Percentiles rank a stretch among this genome's conserved stretches.
These are phyloP conservation scores for Malachius bipustulatus DNA, from an alignment of 2,888 invertebrate species.

Conservation along the genomic window DNA sequence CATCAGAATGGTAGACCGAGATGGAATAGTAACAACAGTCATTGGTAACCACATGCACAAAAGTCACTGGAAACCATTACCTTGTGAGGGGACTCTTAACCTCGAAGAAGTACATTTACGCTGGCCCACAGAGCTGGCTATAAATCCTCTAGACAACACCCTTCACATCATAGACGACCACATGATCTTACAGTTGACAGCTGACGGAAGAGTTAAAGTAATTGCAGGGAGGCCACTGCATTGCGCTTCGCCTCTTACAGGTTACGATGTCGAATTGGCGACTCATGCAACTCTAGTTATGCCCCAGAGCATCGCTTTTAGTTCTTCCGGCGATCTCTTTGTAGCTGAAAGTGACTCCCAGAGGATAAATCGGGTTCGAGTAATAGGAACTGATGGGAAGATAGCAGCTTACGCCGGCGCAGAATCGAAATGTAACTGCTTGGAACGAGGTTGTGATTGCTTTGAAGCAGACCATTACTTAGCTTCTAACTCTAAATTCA, in stretches of 20 bases:
- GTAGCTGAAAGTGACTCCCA: conserved; percentile 95
- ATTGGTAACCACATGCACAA: conserved; percentile 90
- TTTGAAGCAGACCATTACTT: conserved; percentile 85
- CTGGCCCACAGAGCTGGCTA: conserved; percentile 93
- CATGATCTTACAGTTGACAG: conserved; percentile 84
- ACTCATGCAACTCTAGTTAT: conserved; percentile 83
- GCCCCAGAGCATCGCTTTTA: conserved; percentile 91
- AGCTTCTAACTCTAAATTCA: conserved; percentile 88
- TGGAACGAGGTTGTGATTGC: conserved; percentile 84
- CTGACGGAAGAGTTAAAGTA: conserved; percentile 82
- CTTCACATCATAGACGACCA: conserved; percentile 94
- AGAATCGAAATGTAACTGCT: conserved; percentile 86
- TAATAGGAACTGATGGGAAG: conserved; percentile 87
- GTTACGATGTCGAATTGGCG: conserved; percentile 75
- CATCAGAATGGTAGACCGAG: conserved; percentile 77
- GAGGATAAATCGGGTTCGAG: conserved; percentile 79
- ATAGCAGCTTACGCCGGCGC: conserved; percentile 90
- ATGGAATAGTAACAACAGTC: conserved; percentile 84
- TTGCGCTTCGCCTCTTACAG: conserved; percentile 72
- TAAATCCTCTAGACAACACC: conserved; percentile 89
- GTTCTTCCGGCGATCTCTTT: conserved; percentile 81
- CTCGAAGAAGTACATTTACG: conserved; percentile 87
- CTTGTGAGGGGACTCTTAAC: conserved; percentile 81
- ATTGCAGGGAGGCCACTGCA: conserved; percentile 89
- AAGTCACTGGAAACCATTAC: conserved; percentile 87